These are phyloP conservation scores for Decapterus maruadsi DNA, from an alignment of 2,797 vertebrate genomes.

Conservation along the genomic window DNA sequence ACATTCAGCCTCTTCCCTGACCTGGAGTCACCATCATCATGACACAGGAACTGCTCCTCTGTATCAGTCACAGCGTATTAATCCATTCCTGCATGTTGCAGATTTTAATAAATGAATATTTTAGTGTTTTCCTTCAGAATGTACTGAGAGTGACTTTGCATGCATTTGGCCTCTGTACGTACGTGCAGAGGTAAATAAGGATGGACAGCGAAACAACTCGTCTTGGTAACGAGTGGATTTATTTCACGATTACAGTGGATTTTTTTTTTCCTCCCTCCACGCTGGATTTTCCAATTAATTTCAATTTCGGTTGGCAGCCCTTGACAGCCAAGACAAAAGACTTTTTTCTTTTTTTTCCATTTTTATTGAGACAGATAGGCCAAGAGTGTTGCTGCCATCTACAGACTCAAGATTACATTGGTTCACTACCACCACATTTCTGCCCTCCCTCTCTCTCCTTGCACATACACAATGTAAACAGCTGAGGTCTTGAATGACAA, in stretches of 20 bases:
- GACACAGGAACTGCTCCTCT: constrained; percentile 19
- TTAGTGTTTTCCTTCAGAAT: neutral
- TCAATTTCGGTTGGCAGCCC: constrained; percentile 61
- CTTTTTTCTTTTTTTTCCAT: constrained; percentile 10
- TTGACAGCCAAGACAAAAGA: constrained; percentile 66
- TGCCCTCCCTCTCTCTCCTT: neutral
- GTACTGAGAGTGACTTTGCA: neutral
- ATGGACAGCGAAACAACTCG: constrained; percentile 7
- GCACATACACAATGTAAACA: constrained; percentile 49
- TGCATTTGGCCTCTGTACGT: constrained; percentile 3
- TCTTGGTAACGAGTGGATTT: constrained; percentile 15
- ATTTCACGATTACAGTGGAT: constrained; percentile 24
- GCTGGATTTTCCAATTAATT: constrained; percentile 68
- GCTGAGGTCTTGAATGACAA: constrained; percentile 47
- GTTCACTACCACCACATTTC: neutral
- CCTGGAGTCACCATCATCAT: constrained; percentile 31
- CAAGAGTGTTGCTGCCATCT: constrained; percentile 78
- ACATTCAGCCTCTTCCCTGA: constrained; percentile 36
- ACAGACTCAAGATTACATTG: constrained; percentile 69
- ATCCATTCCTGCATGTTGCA: constrained; percentile 19
- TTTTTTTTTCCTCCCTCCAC: constrained; percentile 20
- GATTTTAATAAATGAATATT: constrained; percentile 15
- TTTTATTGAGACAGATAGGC: constrained; percentile 67
- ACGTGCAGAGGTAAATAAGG: constrained; percentile 8
- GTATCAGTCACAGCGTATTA: constrained; percentile 7